Base-by-base conservation (phyloP, 2,113 vertebrate species). In the Micronycteris hirsuta region DNA sequence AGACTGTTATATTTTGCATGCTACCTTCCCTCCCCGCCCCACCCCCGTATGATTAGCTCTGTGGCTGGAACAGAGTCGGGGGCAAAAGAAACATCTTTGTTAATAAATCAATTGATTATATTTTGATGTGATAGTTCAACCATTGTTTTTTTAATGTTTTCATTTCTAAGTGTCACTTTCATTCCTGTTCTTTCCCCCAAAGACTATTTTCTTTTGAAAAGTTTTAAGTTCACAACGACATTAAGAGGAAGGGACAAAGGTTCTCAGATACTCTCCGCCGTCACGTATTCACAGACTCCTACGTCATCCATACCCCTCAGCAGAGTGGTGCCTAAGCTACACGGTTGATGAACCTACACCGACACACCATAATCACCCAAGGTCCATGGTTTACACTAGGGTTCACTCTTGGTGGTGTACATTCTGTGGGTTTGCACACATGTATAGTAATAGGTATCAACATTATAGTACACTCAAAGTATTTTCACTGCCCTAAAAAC, bases 211-310 rank as follows among this genome's bases (percentile, higher is more conserved):
- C 61, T 58, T 63, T 77, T 28, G 71, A 81, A 45, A 19, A 73
- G 10, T 82, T 88, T 93, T 41, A 93, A 54, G 12, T 73, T 88
- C n/a, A 52, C 14, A 67, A 33, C 49, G 56, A 58, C 56, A 74
- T 20, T 80, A 74, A 91, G 17, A 73, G 65, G 54, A 45, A 86
- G 71, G 0, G 5, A 71, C 3, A 47, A 17, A 47, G 28, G 61
- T 71, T 78, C 45, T 12, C 5, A 10, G 22, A 47, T 20, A 80
- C 17, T 17, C 36, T 38, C 9, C 80, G 45, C 7, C 15, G 17
- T 12, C 11, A 38, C 22, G 49, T 31, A 5, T 47, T 2, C 14
- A 49, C 6, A 52, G 5, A 17, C 33, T 26, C 49, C 16, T 13
- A 4, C 17, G 36, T 36, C 22, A 43, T 52, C 65, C 52, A 52